These are phyloP conservation scores for Daboia siamensis DNA, from an alignment of 2,113 vertebrate genomes.

Conservation along the genomic window DNA sequence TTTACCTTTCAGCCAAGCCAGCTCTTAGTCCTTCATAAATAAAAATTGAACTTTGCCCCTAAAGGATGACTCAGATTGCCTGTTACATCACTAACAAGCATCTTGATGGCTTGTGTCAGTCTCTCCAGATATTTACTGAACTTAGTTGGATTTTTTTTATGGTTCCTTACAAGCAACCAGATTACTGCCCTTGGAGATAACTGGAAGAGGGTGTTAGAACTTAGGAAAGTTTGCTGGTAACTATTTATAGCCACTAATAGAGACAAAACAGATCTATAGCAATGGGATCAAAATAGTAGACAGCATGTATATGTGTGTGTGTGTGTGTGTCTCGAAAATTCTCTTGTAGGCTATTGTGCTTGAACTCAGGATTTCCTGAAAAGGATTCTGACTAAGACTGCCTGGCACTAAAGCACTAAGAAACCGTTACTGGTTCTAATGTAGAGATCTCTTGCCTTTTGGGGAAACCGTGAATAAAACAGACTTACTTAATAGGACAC, in stretches of 20 bases:
- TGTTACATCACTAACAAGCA: not conserved
- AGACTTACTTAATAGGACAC: not conserved
- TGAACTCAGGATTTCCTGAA: not conserved
- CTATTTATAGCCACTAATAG: not conserved
- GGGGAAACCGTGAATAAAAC: not conserved
- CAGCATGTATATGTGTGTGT: not conserved
- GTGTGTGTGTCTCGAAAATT: not conserved
- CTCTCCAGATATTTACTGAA: not conserved
- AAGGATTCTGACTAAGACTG: not conserved
- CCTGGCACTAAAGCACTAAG: not conserved
- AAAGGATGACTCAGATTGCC: slow-evolving; percentile 8
- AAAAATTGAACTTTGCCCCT: not conserved
- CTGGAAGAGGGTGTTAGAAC: rapidly evolving
- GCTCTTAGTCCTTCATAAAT: not conserved
- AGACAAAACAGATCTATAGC: not conserved
- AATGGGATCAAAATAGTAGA: not conserved
- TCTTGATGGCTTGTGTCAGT: not conserved
- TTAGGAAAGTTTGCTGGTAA: not conserved
- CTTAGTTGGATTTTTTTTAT: not conserved
- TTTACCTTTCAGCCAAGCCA: rapidly evolving
- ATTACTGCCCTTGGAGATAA: not conserved
- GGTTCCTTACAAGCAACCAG: not conserved
- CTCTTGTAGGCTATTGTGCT: not conserved
- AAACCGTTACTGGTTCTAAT: not conserved
- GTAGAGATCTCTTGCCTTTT: not conserved